Percentiles rank a stretch among this genome's conserved stretches.
Evolutionary conservation across 1,140 invertebrate species (phyloP).

Genomic region (Delia radicum): DNA sequence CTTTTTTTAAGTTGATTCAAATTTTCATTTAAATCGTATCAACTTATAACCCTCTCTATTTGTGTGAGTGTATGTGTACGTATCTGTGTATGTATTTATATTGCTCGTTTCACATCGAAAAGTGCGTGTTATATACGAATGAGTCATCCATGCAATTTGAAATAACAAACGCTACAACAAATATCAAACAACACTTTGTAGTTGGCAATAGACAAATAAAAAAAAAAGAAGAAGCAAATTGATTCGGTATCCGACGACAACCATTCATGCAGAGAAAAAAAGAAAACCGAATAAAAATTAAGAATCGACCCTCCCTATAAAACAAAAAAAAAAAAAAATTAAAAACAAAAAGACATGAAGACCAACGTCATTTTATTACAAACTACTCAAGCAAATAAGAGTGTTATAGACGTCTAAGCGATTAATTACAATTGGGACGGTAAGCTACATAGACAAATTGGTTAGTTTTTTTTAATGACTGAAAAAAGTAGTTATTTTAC

Average conservation of each 20-base stretch:
- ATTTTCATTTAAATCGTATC: no score
- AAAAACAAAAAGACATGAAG: not conserved
- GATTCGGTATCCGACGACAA: not conserved
- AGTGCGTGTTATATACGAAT: constrained; percentile 13
- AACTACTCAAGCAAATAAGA: no score
- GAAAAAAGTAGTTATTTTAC: no score
- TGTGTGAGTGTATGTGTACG: not conserved
- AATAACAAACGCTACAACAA: constrained; percentile 2
- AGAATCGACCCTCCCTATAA: not conserved
- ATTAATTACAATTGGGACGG: no score
- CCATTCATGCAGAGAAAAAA: not conserved
- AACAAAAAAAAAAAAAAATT: not conserved
- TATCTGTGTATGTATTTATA: not conserved
- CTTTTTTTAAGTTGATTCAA: no score
- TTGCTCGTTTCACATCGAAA: not conserved
- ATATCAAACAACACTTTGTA: not conserved
- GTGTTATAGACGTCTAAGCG: no score
- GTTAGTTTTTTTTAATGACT: no score
- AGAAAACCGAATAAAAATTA: not conserved
- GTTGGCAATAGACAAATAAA: not conserved
- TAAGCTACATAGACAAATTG: no score
- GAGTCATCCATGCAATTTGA: constrained; percentile 12
- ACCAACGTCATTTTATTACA: not conserved
- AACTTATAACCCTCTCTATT: not conserved
- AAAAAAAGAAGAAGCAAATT: not conserved